Conservation (phyloP, 2,113 vertebrate species). For the Trematomus loennbergii region DNA sequence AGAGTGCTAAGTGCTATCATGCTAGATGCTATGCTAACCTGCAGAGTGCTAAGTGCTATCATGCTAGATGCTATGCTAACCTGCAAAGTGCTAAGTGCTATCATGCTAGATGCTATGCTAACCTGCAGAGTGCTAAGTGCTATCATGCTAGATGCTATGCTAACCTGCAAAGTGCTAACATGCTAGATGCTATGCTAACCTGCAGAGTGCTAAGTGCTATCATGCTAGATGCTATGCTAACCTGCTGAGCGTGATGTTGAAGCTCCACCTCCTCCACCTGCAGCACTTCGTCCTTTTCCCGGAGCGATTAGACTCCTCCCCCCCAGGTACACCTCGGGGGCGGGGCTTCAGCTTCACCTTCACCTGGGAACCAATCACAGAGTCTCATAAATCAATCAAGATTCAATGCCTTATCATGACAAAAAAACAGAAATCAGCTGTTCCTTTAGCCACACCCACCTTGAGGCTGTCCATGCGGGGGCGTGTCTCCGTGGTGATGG, state of each 20-base stretch:
- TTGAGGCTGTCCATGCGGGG: constrained; percentile 91
- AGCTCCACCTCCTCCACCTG: constrained; percentile 95
- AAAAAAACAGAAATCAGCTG: too few species aligned
- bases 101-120: too few species aligned
- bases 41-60: constrained; percentile 28
- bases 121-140: too few species aligned
- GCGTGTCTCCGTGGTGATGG: constrained; percentile 85
- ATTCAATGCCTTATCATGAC: too few species aligned
- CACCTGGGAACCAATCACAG: constrained; percentile 68
- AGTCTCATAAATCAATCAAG: background rate
- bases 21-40: constrained; percentile 71
- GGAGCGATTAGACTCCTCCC: constrained; percentile 61
- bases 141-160: background rate
- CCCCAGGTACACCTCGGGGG: constrained; percentile 85
- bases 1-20: background rate
- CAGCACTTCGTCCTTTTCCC: constrained; percentile 90
- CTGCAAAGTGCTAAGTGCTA: too few species aligned
- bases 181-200: background rate
- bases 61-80: constrained; percentile 57
- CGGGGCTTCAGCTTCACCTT: constrained; percentile 94
- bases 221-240: constrained; percentile 48
- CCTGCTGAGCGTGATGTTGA: constrained; percentile 89
- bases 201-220: background rate
- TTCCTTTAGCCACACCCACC: constrained; percentile 61
- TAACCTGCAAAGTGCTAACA: background rate